These are phyloP conservation scores for Otolemur garnettii DNA, from an alignment of 2,113 vertebrate genomes.

Conservation along the genomic window DNA sequence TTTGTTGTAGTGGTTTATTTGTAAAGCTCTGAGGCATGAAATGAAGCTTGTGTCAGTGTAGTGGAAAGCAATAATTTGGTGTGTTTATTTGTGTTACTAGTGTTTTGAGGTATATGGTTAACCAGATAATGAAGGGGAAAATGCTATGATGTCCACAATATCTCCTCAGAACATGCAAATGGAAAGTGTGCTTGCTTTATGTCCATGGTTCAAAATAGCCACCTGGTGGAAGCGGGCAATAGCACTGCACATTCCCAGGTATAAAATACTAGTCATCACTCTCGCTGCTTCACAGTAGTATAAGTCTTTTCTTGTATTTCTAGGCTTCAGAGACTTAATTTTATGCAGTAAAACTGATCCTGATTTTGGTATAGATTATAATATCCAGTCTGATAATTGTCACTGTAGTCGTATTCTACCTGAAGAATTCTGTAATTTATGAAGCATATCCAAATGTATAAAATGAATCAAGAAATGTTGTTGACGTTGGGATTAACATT, in stretches of 20 bases:
- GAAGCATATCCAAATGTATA: background rate
- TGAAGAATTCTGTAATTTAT: slow-evolving; percentile 25
- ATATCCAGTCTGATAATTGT: background rate
- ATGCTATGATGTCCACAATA: background rate
- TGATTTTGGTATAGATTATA: background rate
- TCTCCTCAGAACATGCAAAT: slow-evolving; percentile 18
- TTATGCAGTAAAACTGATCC: background rate
- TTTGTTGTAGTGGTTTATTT: slow-evolving; percentile 55
- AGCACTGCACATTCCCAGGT: background rate
- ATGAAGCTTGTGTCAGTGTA: background rate
- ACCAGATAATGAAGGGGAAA: background rate
- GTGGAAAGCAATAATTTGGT: background rate
- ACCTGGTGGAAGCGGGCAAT: slow-evolving; percentile 13
- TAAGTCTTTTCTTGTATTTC: background rate
- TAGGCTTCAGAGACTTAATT: background rate
- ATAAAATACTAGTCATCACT: background rate
- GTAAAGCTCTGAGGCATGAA: background rate
- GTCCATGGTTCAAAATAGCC: background rate
- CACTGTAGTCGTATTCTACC: background rate
- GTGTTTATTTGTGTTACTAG: background rate
- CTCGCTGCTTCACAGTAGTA: fast-evolving
- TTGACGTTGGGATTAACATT: background rate
- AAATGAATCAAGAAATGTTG: background rate
- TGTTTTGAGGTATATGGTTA: background rate
- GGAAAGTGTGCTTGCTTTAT: background rate